phyloP scores from a whole-genome alignment of 2,888 invertebrate genomes.

The Zaprionus obscuricornis region DNA sequence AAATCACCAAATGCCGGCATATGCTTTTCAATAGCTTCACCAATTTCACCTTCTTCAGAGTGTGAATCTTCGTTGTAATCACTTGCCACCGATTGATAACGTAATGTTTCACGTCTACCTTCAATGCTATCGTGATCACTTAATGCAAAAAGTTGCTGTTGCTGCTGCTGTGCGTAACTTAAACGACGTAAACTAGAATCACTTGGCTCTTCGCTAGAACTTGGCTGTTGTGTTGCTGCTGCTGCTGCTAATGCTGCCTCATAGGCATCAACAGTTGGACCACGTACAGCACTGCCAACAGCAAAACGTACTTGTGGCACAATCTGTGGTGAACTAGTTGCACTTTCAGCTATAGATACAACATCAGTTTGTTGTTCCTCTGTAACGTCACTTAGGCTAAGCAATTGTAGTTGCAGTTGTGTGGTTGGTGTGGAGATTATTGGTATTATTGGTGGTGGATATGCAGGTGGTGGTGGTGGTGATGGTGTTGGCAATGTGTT shows the following conservation, averaged over 20 bases:
- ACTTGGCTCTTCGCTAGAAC: conserved; percentile 78
- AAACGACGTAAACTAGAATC: conserved; percentile 84
- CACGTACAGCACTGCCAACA: conserved; percentile 81
- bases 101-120: conserved; percentile 69
- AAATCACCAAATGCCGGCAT: conserved; percentile 84
- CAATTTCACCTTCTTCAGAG: conserved; percentile 59
- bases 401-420: too few relatives aligned
- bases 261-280: conserved; percentile 57
- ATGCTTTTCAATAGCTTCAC: conserved; percentile 83
- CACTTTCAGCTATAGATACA: conserved; percentile 79
- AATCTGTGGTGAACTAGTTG: conserved; percentile 9
- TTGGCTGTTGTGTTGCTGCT: conserved; percentile 58
- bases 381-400: conserved; percentile 54
- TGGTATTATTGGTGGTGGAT: conserved; percentile 25
- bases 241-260: conserved; percentile 44
- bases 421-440: conserved; percentile 21
- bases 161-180: conserved; percentile 85
- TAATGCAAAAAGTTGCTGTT: conserved; percentile 85
- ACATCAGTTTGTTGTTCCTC: conserved; percentile 56
- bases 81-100: conserved; percentile 79
- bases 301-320: conserved; percentile 72
- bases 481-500: too few relatives aligned
- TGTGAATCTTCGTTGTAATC: conserved; percentile 83
- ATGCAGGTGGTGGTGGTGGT: conserved; percentile 41
- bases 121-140: conserved; percentile 85